phyloP scores from a whole-genome alignment of 2,113 vertebrate species.

The Phyllopteryx taeniolatus region DNA sequence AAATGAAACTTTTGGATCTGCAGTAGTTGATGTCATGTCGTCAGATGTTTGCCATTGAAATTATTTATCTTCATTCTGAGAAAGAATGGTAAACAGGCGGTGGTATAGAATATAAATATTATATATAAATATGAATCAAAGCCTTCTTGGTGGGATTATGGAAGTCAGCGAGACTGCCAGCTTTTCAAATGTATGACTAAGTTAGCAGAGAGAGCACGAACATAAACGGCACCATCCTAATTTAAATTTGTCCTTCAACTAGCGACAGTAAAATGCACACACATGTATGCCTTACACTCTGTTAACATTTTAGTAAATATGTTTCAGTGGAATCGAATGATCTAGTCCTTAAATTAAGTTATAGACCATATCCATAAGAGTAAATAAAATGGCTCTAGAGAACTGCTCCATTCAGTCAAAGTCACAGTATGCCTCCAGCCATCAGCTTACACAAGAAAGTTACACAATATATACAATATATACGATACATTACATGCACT shows the following conservation, averaged over 20 bases:
- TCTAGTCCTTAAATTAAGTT: conserved; percentile 48
- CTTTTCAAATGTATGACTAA: not conserved
- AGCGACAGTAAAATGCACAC: conserved; percentile 18
- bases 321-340: conserved; percentile 49
- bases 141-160: not conserved
- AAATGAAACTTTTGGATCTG: conserved; percentile 28
- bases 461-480: conserved; percentile 14
- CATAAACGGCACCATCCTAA: conserved; percentile 50
- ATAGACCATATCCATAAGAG: conserved; percentile 20
- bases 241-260: conserved; percentile 19
- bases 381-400: conserved; percentile 29
- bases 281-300: conserved; percentile 60
- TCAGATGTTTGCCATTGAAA: conserved; percentile 37
- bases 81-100: conserved; percentile 23
- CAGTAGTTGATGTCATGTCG: conserved; percentile 52
- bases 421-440: conserved; percentile 38
- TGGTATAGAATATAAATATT: conserved; percentile 22
- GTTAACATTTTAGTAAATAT: conserved; percentile 29
- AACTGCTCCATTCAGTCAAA: conserved; percentile 48
- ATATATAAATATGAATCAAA: conserved; percentile 20
- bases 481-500: conserved; percentile 14
- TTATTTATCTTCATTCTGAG: conserved; percentile 25
- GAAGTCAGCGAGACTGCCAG: not conserved
- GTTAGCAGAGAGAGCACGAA: conserved; percentile 12
- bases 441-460: conserved; percentile 29